A percentile compares a stretch with the other conserved stretches of the same genome.
phyloP scores from a whole-genome alignment of 2,113 vertebrate genomes.

The Megalops atlanticus region DNA sequence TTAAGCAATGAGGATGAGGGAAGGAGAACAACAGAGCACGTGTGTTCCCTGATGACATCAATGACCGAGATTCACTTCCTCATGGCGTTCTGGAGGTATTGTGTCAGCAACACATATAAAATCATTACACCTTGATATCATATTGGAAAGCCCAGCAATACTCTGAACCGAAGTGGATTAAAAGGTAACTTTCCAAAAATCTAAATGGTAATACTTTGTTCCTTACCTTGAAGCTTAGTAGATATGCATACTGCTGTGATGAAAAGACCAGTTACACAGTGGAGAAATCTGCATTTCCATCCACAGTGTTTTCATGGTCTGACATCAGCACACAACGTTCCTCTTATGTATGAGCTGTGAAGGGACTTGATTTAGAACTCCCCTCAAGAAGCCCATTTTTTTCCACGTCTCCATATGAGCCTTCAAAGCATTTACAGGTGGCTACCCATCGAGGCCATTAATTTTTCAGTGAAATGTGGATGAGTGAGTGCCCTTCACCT shows the following conservation, averaged over 20 bases:
- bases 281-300: not conserved
- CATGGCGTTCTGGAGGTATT: not conserved
- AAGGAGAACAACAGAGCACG: not conserved
- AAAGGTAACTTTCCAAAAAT: not conserved
- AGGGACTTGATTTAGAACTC: not conserved
- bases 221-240: too few relatives aligned
- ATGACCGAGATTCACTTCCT: not conserved
- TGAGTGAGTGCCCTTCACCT: too few relatives aligned
- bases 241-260: too few relatives aligned
- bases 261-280: not conserved
- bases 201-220: not conserved
- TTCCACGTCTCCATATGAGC: not conserved
- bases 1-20: not conserved
- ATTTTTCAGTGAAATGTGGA: too few relatives aligned
- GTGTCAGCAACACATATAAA: not conserved
- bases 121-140: not conserved
- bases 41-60: slow-evolving; percentile 3
- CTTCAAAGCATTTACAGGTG: too few relatives aligned
- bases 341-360: not conserved
- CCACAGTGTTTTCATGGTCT: not conserved
- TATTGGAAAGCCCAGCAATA: too few relatives aligned
- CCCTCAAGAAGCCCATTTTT: not conserved
- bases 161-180: too few relatives aligned
- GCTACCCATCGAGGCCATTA: too few relatives aligned
- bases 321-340: not conserved